Evolutionary conservation across 2,113 vertebrate species (phyloP).

Genomic region (Notarius quadriscutis): DNA sequence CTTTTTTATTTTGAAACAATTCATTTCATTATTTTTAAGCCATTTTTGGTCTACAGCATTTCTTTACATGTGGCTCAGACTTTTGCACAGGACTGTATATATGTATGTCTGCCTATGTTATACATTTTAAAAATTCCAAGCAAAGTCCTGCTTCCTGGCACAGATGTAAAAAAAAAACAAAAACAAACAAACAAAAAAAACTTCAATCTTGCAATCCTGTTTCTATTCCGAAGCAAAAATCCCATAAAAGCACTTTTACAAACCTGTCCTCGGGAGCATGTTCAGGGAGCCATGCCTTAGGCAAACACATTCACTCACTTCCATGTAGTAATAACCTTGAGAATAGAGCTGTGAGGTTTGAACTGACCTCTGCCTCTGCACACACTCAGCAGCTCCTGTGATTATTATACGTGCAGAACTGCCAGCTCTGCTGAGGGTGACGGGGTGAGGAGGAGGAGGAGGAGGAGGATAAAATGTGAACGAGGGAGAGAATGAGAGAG

Average conservation of each 20-base stretch:
- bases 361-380: slow-evolving; percentile 29
- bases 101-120: background rate
- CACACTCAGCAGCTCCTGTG: slow-evolving; percentile 3
- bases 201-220: slow-evolving; percentile 2
- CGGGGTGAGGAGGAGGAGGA: background rate
- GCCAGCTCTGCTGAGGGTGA: background rate
- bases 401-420: slow-evolving; percentile 23
- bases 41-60: no score
- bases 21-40: no score
- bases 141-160: background rate
- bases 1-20: no score
- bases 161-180: background rate
- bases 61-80: no score
- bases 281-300: background rate
- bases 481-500: background rate
- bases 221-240: background rate
- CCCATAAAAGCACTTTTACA: background rate
- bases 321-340: slow-evolving; percentile 31
- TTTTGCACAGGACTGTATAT: no score
- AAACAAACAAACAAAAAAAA: no score
- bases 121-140: slow-evolving; percentile 5
- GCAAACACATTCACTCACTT: slow-evolving; percentile 13
- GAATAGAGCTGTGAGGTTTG: slow-evolving; percentile 3
- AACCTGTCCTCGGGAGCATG: background rate
- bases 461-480: background rate